Evolutionary conservation across 2,113 vertebrate genomes (phyloP).

Genomic region (Misgurnus mizolepis): DNA sequence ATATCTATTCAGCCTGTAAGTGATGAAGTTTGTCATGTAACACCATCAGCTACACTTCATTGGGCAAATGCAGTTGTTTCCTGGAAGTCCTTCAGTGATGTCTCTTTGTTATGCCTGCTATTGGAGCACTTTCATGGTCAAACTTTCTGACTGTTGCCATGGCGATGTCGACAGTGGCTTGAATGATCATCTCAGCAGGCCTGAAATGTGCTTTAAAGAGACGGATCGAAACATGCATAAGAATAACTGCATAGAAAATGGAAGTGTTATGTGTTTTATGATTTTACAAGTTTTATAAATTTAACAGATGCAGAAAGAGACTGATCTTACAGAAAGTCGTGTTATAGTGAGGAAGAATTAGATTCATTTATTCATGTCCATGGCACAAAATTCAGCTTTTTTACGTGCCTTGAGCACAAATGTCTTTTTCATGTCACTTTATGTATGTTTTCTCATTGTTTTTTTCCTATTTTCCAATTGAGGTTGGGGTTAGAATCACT

Average conservation of each 20-base stretch:
- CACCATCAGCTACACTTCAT: conserved; percentile 63
- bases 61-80: conserved; percentile 65
- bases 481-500: too few relatives aligned
- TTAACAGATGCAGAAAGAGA: too few relatives aligned
- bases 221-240: conserved; percentile 40
- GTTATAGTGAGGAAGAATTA: too few relatives aligned
- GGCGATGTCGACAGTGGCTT: conserved; percentile 58
- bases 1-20: conserved; percentile 34
- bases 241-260: conserved; percentile 2
- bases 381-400: too few relatives aligned
- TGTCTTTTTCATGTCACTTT: too few relatives aligned
- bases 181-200: conserved; percentile 59
- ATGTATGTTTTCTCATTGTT: too few relatives aligned
- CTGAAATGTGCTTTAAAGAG: conserved; percentile 51
- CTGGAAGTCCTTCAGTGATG: conserved; percentile 65
- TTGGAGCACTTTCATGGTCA: conserved; percentile 65
- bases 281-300: too few relatives aligned
- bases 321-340: too few relatives aligned
- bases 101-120: conserved; percentile 56
- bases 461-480: too few relatives aligned
- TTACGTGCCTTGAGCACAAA: too few relatives aligned
- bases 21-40: conserved; percentile 56
- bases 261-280: neutral
- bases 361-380: too few relatives aligned
- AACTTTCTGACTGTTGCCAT: conserved; percentile 68